A percentile compares a stretch with the other conserved stretches of the same genome.
phyloP scores from a whole-genome alignment of 2,113 vertebrate genomes.

The Aviceda subcristata region DNA sequence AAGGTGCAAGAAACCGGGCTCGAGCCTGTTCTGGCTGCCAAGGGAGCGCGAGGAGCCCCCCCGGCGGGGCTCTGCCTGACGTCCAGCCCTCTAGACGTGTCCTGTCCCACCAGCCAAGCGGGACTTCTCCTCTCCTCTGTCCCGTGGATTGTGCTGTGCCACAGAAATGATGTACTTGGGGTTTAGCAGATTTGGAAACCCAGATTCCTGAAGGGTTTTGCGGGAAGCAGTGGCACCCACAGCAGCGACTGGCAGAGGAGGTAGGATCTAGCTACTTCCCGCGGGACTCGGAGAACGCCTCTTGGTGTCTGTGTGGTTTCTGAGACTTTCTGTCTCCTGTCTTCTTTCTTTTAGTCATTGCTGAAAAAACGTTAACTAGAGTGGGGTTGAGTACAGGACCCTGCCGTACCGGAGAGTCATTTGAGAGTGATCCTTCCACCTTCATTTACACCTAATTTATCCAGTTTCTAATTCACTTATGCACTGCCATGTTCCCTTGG shows the following conservation, averaged over 20 bases:
- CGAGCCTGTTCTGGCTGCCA: background rate
- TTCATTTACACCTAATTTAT: background rate
- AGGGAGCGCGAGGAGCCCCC: background rate
- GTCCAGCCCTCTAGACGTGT: background rate
- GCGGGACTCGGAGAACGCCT: background rate
- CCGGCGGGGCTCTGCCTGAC: background rate
- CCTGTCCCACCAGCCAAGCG: background rate
- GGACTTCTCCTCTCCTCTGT: background rate
- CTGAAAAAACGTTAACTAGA: background rate
- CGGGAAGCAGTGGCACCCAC: background rate
- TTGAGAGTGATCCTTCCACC: background rate
- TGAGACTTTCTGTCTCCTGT: rapidly evolving
- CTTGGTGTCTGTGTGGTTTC: background rate
- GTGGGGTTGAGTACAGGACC: background rate
- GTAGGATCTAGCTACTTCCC: background rate
- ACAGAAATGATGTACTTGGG: background rate
- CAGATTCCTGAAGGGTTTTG: background rate
- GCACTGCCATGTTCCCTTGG: background rate
- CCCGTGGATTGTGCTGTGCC: background rate
- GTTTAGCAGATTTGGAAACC: background rate
- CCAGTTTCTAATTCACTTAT: background rate
- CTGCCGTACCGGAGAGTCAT: background rate
- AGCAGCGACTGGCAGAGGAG: rapidly evolving
- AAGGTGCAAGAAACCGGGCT: background rate
- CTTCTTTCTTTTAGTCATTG: background rate